A percentile compares a stretch with the other conserved stretches of the same genome.
Evolutionary conservation across 2,113 vertebrate species (phyloP).

Genomic region (Alligator sinensis): DNA sequence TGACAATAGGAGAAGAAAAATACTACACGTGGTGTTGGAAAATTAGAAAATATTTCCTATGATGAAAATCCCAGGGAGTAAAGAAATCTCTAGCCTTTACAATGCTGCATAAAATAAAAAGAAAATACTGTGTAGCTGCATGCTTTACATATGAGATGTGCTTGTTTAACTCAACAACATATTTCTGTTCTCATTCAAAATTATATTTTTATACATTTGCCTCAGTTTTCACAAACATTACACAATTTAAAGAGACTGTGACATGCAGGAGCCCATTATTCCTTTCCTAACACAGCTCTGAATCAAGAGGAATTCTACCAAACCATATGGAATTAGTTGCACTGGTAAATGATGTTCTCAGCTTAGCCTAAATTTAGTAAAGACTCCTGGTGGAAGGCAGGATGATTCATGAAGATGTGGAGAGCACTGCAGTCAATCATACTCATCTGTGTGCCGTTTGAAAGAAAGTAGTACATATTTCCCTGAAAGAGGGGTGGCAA

Average conservation of each 20-base stretch:
- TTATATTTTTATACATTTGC: neutral
- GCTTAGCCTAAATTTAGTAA: neutral
- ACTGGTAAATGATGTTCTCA: neutral
- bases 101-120: neutral
- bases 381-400: neutral
- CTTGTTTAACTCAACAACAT: neutral
- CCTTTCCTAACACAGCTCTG: neutral
- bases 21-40: constrained; percentile 18
- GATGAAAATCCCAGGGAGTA: constrained; percentile 29
- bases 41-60: constrained; percentile 50
- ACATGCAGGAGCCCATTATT: neutral
- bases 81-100: neutral
- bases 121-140: neutral
- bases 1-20: constrained; percentile 42
- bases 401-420: neutral
- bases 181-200: neutral
- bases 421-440: neutral
- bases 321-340: neutral
- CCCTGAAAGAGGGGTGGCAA: neutral
- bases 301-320: neutral
- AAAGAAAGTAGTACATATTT: neutral
- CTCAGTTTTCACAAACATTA: neutral
- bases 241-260: neutral
- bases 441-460: neutral
- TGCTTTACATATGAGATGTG: neutral